Conservation (phyloP, 1,140 invertebrate genomes). For the Zaprionus tsacasi region DNA sequence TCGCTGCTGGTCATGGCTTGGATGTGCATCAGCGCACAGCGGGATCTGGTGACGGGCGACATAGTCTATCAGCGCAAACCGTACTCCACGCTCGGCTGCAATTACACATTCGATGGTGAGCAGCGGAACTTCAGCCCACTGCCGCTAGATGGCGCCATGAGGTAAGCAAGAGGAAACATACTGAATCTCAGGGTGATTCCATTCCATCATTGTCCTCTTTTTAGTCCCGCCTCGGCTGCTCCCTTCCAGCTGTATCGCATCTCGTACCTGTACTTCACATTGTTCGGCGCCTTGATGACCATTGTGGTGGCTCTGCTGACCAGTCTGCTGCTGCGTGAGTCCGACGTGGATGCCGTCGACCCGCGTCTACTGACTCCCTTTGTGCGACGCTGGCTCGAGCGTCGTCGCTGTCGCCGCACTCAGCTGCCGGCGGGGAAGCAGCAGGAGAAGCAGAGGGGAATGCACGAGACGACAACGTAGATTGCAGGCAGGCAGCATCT, state of each 20-base stretch:
- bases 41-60: slow-evolving; percentile 87
- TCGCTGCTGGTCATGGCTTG: slow-evolving; percentile 91
- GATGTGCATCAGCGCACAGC: slow-evolving; percentile 92
- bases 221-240: slow-evolving; percentile 25
- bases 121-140: slow-evolving; percentile 54
- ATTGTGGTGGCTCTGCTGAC: slow-evolving; percentile 87
- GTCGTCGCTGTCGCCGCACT: slow-evolving; percentile 61
- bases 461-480: slow-evolving; percentile 63
- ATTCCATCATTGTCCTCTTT: neutral
- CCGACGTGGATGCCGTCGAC: slow-evolving; percentile 86
- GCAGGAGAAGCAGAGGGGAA: slow-evolving; percentile 22
- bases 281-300: slow-evolving; percentile 87
- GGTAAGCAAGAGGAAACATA: slow-evolving; percentile 25
- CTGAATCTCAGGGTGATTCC: neutral
- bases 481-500: slow-evolving; percentile 24
- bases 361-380: slow-evolving; percentile 88
- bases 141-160: slow-evolving; percentile 41
- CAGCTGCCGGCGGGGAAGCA: slow-evolving; percentile 33
- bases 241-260: slow-evolving; percentile 84
- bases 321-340: slow-evolving; percentile 85
- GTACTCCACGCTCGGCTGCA: slow-evolving; percentile 89
- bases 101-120: slow-evolving; percentile 85
- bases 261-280: slow-evolving; percentile 89
- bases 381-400: slow-evolving; percentile 87
- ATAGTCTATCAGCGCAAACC: slow-evolving; percentile 87